Percentiles rank a stretch among this genome's conserved stretches.
Evolutionary conservation across 2,797 vertebrate genomes (phyloP).

Genomic region (Agapornis canus): DNA sequence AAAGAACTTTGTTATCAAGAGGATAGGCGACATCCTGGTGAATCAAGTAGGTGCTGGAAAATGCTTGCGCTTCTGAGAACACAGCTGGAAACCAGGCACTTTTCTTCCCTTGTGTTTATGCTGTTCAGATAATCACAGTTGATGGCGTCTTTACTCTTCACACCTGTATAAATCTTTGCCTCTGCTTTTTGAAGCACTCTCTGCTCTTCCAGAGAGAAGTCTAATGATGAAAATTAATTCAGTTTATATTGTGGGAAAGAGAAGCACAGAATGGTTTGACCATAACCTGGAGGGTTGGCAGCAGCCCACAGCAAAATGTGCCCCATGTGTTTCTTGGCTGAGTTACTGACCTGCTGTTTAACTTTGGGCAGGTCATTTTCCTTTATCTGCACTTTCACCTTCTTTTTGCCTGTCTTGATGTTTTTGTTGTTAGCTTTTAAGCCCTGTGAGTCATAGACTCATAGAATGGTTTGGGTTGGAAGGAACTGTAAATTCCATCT

Average conservation of each 20-base stretch:
- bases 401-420: not conserved
- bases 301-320: not conserved
- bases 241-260: not conserved
- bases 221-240: not conserved
- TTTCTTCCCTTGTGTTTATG: not conserved
- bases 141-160: not conserved
- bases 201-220: not conserved
- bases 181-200: not conserved
- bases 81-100: not conserved
- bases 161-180: accelerated
- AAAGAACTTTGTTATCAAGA: constrained; percentile 85
- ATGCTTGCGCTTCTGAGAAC: not conserved
- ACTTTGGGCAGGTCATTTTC: not conserved
- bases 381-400: not conserved
- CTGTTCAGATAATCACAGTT: not conserved
- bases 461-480: not conserved
- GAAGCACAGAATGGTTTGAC: not conserved
- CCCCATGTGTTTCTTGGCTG: not conserved
- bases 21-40: constrained; percentile 92
- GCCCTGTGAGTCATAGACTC: not conserved
- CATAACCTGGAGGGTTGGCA: not conserved
- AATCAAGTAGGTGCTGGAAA: constrained; percentile 83
- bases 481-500: not conserved
- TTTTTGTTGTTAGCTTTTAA: not conserved
- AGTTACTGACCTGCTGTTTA: not conserved